Conservation (phyloP, 1,140 invertebrate species). For the Sesamia nonagrioides region DNA sequence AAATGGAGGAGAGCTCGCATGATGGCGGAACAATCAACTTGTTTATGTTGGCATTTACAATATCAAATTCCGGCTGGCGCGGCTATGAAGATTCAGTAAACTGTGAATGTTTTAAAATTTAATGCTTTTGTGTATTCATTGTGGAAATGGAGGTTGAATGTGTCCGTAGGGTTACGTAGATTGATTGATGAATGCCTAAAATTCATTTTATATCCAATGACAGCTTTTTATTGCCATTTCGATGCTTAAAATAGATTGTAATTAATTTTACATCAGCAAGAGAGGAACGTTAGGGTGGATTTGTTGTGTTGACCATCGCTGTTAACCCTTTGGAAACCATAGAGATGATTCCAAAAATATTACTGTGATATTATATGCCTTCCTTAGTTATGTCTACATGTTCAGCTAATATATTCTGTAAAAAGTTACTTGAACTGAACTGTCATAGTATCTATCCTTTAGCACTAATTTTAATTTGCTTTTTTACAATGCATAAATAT, state of each 20-base stretch:
- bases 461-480: no score
- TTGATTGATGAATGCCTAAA: constrained; percentile 11
- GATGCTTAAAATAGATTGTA: not conserved
- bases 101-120: constrained; percentile 41
- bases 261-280: no score
- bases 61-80: constrained; percentile 41
- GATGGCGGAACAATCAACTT: constrained; percentile 45
- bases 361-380: no score
- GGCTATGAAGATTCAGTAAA: constrained; percentile 39
- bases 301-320: no score
- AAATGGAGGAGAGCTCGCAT: constrained; percentile 43
- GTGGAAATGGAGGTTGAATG: not conserved
- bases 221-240: constrained; percentile 3
- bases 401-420: no score
- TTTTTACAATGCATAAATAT: no score
- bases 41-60: constrained; percentile 46
- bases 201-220: constrained; percentile 8
- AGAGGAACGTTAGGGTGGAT: no score
- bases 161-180: not conserved
- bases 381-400: no score
- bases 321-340: no score
- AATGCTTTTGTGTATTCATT: constrained; percentile 22
- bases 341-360: no score
- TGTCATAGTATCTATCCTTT: no score
- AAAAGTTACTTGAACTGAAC: no score